A percentile compares a stretch with the other conserved stretches of the same genome.
phyloP scores from a whole-genome alignment of 2,113 vertebrate genomes.

The Albula glossodonta region DNA sequence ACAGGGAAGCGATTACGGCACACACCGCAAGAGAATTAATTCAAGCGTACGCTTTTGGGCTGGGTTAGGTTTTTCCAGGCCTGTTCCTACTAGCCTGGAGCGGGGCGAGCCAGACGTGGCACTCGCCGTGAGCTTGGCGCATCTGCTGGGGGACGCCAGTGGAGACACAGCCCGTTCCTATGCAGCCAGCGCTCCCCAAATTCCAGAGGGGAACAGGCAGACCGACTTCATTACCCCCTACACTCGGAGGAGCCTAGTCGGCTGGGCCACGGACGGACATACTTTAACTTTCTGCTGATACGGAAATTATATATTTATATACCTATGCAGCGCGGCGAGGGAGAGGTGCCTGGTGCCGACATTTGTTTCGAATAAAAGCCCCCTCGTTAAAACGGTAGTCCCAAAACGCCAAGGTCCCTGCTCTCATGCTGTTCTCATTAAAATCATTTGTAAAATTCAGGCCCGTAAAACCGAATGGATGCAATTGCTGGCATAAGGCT shows the following conservation, averaged over 20 bases:
- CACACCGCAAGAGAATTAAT: constrained; percentile 14
- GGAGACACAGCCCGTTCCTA: background rate
- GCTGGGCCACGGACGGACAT: background rate
- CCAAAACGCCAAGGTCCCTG: background rate
- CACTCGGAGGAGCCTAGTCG: background rate
- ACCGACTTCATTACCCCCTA: background rate
- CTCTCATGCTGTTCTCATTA: constrained; percentile 32
- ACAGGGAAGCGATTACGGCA: constrained; percentile 23
- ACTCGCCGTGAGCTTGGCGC: background rate
- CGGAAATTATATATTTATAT: constrained; percentile 7
- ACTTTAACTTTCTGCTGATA: constrained; percentile 4
- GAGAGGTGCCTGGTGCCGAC: background rate
- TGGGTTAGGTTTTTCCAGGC: background rate
- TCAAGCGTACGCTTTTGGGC: constrained; percentile 8
- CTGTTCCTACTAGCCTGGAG: no score
- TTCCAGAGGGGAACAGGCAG: background rate
- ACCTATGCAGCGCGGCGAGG: background rate
- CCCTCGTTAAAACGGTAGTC: constrained; percentile 35
- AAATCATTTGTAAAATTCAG: constrained; percentile 30
- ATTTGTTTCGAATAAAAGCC: constrained; percentile 33
- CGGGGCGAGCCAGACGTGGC: background rate
- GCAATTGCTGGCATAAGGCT: constrained; percentile 26
- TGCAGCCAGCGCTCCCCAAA: background rate
- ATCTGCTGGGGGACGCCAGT: background rate
- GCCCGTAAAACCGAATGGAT: constrained; percentile 26